phyloP scores from a whole-genome alignment of 2,113 vertebrate genomes.

The Hystrix cristata region DNA sequence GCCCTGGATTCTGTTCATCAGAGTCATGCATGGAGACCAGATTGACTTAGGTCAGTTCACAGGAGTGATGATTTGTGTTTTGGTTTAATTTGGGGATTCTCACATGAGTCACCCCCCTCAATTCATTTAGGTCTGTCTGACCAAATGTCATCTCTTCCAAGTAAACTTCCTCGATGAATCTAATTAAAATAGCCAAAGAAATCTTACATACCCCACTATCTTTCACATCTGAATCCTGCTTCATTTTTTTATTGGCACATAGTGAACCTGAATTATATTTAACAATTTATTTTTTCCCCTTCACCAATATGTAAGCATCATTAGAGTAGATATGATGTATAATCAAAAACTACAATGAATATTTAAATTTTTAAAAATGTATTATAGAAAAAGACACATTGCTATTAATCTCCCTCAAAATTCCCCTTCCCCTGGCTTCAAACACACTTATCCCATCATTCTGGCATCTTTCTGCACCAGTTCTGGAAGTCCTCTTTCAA shows the following conservation, averaged over 20 bases:
- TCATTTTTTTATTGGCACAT: background rate
- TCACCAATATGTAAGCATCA: background rate
- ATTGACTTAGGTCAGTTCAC: background rate
- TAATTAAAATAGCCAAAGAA: constrained; percentile 1
- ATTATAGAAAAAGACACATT: background rate
- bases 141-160: constrained; percentile 16
- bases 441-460: background rate
- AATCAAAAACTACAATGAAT: background rate
- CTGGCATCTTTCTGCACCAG: background rate
- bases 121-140: background rate
- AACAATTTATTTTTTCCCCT: background rate
- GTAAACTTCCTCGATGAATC: background rate
- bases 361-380: background rate
- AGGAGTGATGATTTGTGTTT: background rate
- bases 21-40: background rate
- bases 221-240: constrained; percentile 6
- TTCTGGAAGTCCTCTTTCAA: background rate
- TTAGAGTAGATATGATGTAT: background rate
- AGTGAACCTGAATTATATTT: constrained; percentile 17
- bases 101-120: background rate
- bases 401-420: background rate
- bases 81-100: background rate
- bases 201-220: background rate
- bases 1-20: background rate
- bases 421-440: background rate